These are phyloP conservation scores for Xanthorhoe spadicearia DNA, from an alignment of 2,888 invertebrate genomes.

Conservation along the genomic window DNA sequence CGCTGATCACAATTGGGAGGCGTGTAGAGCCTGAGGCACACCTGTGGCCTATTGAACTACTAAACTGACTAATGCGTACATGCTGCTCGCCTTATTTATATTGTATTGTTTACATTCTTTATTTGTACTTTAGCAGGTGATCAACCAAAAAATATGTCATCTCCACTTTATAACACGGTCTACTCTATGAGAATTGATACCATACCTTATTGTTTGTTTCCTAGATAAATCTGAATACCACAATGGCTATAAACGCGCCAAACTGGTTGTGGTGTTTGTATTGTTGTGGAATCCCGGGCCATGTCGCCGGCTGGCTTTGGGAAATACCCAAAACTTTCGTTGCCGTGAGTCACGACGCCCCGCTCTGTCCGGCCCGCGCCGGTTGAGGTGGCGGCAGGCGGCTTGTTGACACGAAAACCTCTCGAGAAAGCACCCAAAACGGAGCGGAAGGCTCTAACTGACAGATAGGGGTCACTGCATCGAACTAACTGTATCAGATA, in stretches of 20 bases:
- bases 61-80: conserved; percentile 7
- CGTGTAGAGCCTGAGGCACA: conserved; percentile 4
- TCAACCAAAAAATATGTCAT: not conserved
- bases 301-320: conserved; percentile 14
- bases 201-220: not conserved
- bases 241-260: not conserved
- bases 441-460: conserved; percentile 34
- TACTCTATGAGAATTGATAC: no score
- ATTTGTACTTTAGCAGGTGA: not conserved
- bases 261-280: conserved; percentile 6
- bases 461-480: conserved; percentile 42
- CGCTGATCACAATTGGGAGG: conserved; percentile 12
- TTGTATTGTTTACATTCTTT: conserved; percentile 1
- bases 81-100: not conserved
- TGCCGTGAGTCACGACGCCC: conserved; percentile 19
- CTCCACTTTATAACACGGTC: no score
- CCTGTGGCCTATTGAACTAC: conserved; percentile 20
- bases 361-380: not conserved
- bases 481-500: conserved; percentile 39
- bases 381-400: not conserved
- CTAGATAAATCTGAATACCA: conserved; percentile 4
- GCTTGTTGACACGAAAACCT: conserved; percentile 26
- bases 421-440: conserved; percentile 27
- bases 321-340: conserved; percentile 27
- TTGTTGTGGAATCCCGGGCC: conserved; percentile 6